Conservation (phyloP, 2,113 vertebrate genomes). For the Parus major region DNA sequence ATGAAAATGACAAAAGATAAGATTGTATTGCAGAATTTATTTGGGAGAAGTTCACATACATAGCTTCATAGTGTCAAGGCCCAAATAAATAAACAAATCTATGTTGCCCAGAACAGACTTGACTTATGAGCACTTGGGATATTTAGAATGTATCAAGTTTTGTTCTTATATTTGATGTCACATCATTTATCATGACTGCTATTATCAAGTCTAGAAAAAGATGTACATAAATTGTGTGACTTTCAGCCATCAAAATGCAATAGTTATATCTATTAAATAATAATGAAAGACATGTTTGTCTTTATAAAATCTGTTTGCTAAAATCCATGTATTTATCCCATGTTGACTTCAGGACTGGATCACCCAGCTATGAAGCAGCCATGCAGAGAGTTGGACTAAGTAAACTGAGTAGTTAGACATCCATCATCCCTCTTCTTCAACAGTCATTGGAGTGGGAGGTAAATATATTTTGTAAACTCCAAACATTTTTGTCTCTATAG, state of each 20-base stretch:
- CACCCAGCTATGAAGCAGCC: background rate
- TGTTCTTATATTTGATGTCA: background rate
- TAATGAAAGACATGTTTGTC: background rate
- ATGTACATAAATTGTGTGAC: background rate
- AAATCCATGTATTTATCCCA: background rate
- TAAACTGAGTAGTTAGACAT: background rate
- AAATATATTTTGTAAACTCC: background rate
- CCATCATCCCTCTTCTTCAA: background rate
- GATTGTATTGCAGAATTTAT: background rate
- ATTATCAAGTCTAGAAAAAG: background rate
- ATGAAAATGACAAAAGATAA: background rate
- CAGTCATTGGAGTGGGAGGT: background rate
- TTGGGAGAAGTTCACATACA: background rate
- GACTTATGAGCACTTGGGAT: background rate
- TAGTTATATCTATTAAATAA: background rate
- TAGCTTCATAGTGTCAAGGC: background rate
- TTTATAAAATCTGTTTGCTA: background rate
- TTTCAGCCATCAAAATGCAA: background rate
- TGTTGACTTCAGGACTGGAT: background rate
- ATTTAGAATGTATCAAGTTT: background rate
- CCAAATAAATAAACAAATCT: background rate
- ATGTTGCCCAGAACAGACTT: background rate
- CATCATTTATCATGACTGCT: background rate
- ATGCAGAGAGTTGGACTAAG: background rate
- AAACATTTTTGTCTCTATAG: background rate